A percentile compares a stretch with the other conserved stretches of the same genome.
Evolutionary conservation across 2,797 vertebrate genomes (phyloP).

Genomic region (Eidolon dupreanum): DNA sequence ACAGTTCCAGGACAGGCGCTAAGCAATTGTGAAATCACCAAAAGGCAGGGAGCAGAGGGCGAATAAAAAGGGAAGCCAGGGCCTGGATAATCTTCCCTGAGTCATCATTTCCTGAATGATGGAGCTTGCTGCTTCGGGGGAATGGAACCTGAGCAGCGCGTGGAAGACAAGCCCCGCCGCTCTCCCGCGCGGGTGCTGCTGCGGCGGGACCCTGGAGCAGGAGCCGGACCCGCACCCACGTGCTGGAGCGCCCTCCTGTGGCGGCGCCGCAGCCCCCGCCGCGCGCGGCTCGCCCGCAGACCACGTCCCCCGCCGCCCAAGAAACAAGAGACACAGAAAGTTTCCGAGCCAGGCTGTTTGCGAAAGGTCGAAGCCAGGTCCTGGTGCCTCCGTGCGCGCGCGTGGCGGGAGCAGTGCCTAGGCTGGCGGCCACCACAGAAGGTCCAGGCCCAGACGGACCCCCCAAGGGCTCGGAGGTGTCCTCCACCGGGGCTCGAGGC

Average conservation of each 20-base stretch:
- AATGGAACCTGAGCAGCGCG: neutral
- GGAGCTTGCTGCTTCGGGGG: neutral
- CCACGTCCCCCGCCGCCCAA: constrained; percentile 28
- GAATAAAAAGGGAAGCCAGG: neutral
- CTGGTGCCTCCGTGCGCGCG: neutral
- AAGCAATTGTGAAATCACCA: constrained; percentile 27
- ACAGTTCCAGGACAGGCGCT: neutral
- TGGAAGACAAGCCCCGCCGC: neutral
- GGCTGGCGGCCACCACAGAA: neutral
- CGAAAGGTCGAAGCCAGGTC: constrained; percentile 30
- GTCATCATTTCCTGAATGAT: constrained; percentile 63
- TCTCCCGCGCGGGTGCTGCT: neutral
- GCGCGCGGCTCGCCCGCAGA: constrained; percentile 31
- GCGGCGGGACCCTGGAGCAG: neutral
- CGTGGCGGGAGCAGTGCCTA: neutral
- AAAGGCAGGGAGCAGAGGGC: neutral
- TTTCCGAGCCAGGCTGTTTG: constrained; percentile 43
- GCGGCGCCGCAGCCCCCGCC: neutral
- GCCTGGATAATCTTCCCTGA: constrained; percentile 34
- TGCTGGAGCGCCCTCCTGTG: constrained; percentile 78
- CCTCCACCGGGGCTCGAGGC: neutral
- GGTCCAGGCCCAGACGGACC: neutral
- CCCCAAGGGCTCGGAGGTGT: neutral
- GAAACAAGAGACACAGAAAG: constrained; percentile 58
- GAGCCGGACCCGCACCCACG: constrained; percentile 32